Conservation (phyloP, 2,888 invertebrate species). For the Pollenia griseotomentosa region DNA sequence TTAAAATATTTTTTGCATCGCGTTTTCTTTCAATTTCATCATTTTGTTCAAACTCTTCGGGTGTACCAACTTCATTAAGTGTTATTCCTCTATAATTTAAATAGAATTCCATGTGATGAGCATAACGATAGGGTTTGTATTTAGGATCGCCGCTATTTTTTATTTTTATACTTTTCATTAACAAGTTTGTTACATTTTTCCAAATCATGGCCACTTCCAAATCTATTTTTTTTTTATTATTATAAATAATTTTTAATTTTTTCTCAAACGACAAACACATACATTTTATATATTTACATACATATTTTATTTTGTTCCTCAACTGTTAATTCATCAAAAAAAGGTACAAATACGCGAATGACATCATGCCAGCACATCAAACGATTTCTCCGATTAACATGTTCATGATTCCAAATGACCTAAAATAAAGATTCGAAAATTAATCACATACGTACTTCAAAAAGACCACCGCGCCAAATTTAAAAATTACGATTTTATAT, state of each 20-base stretch:
- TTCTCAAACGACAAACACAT: background rate
- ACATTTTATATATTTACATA: background rate
- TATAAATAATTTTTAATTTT: background rate
- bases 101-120: constrained; percentile 14
- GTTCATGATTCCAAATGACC: constrained; percentile 17
- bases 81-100: background rate
- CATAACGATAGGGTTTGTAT: background rate
- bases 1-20: background rate
- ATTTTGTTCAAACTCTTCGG: background rate
- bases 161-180: constrained; percentile 10
- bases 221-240: background rate
- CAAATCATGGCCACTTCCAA: background rate
- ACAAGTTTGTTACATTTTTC: background rate
- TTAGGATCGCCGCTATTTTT: constrained; percentile 1
- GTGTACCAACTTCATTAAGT: background rate
- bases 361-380: constrained; percentile 13
- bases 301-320: background rate
- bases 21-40: background rate
- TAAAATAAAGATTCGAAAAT: background rate
- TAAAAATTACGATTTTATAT: too few species aligned
- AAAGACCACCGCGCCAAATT: too few species aligned
- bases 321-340: background rate
- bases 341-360: background rate
- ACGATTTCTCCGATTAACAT: constrained; percentile 15
- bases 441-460: too few species aligned